Conservation (phyloP, 2,888 invertebrate species). For the Villa cingulata region DNA sequence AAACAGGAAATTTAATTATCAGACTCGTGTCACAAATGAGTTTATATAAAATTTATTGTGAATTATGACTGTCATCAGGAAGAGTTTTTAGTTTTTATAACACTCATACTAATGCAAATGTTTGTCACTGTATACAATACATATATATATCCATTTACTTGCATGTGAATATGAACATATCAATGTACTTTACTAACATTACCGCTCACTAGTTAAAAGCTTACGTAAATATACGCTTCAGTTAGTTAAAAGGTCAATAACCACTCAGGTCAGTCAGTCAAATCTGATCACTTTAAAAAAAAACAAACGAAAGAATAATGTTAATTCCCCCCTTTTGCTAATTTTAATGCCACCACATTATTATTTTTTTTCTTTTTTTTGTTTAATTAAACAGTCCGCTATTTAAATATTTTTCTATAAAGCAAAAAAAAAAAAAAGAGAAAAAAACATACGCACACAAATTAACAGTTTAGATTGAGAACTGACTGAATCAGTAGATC, state of each 20-base stretch:
- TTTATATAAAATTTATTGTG: no score
- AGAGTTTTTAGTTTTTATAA: no score
- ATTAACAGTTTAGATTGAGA: background rate
- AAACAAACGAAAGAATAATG: background rate
- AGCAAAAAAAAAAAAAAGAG: no score
- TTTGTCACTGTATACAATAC: no score
- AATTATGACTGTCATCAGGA: no score
- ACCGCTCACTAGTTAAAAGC: no score
- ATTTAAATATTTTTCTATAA: constrained; percentile 6
- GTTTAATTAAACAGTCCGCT: constrained; percentile 12
- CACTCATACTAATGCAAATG: no score
- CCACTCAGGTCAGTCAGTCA: constrained; percentile 5
- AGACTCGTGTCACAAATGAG: background rate
- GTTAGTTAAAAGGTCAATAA: constrained; percentile 6
- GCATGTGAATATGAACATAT: background rate
- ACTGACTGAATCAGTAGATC: background rate
- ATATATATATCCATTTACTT: no score
- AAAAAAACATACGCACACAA: no score
- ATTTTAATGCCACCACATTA: constrained; percentile 3
- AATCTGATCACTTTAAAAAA: background rate
- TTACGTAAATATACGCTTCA: constrained; percentile 5
- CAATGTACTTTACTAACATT: no score
- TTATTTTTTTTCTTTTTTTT: background rate
- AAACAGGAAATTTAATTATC: background rate
- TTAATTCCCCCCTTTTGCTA: constrained; percentile 2